Evolutionary conservation across 2,113 vertebrate genomes (phyloP).

Genomic region (Loxodonta africana): DNA sequence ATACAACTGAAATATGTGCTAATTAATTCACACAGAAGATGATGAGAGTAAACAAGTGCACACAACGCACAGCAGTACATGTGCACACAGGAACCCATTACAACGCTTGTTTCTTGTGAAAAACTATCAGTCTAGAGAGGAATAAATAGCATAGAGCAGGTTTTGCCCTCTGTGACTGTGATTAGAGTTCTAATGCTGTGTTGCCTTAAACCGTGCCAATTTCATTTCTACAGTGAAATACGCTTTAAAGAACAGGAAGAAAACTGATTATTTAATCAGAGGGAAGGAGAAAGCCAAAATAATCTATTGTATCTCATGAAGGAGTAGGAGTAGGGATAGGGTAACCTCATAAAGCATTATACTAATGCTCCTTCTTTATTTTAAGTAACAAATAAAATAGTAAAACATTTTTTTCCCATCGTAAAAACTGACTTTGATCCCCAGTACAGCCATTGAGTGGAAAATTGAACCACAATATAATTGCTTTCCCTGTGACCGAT

Average conservation of each 20-base stretch:
- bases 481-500: slow-evolving; percentile 95
- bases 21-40: slow-evolving; percentile 51
- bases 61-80: neutral
- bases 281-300: slow-evolving; percentile 79
- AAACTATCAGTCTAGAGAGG: neutral
- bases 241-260: slow-evolving; percentile 79
- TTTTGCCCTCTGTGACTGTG: slow-evolving; percentile 82
- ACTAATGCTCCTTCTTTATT: slow-evolving; percentile 84
- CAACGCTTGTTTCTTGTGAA: slow-evolving; percentile 56
- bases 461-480: slow-evolving; percentile 96
- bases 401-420: slow-evolving; percentile 88
- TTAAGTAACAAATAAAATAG: slow-evolving; percentile 90
- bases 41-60: neutral
- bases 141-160: slow-evolving; percentile 17
- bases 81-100: neutral
- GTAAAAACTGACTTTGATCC: slow-evolving; percentile 93
- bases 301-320: slow-evolving; percentile 82
- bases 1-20: neutral
- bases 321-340: slow-evolving; percentile 38
- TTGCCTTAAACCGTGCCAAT: slow-evolving; percentile 87
- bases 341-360: slow-evolving; percentile 63
- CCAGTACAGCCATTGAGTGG: slow-evolving; percentile 93
- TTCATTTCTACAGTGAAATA: slow-evolving; percentile 85
- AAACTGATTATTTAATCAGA: slow-evolving; percentile 87
- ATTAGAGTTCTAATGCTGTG: slow-evolving; percentile 84